Evolutionary conservation across 2,888 invertebrate genomes (phyloP).

Genomic region (Microctonus aethiopoides): DNA sequence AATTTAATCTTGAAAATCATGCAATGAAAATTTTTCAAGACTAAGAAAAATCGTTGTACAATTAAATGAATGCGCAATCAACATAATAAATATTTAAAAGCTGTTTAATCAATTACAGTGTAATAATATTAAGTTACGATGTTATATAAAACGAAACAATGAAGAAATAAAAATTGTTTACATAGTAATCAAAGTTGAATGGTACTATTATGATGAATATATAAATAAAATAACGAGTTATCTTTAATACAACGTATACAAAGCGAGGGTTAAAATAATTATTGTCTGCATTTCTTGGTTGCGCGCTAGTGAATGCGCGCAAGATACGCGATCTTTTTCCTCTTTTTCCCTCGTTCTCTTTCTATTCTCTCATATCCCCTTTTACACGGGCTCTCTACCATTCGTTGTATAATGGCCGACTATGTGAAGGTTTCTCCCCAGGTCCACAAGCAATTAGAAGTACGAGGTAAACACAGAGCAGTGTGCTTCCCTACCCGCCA

Average conservation of each 20-base stretch:
- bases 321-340: slow-evolving; percentile 30
- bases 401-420: slow-evolving; percentile 37
- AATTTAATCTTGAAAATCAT: slow-evolving; percentile 19
- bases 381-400: background rate
- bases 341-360: background rate
- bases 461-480: slow-evolving; percentile 64
- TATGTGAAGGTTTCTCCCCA: slow-evolving; percentile 30
- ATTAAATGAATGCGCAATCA: background rate
- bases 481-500: slow-evolving; percentile 40
- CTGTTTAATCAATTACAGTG: background rate
- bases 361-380: background rate
- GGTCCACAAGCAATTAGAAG: slow-evolving; percentile 62
- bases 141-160: background rate
- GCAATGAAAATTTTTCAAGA: slow-evolving; percentile 8
- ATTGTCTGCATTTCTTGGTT: background rate
- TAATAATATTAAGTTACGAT: background rate
- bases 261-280: background rate
- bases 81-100: background rate
- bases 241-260: background rate
- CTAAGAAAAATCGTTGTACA: background rate
- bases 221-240: background rate
- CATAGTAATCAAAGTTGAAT: too few relatives aligned
- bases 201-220: too few relatives aligned
- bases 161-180: too few relatives aligned
- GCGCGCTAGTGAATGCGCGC: background rate